These are phyloP conservation scores for Psilanteris sp. DNA, from an alignment of 1,140 invertebrate genomes.

Conservation along the genomic window DNA sequence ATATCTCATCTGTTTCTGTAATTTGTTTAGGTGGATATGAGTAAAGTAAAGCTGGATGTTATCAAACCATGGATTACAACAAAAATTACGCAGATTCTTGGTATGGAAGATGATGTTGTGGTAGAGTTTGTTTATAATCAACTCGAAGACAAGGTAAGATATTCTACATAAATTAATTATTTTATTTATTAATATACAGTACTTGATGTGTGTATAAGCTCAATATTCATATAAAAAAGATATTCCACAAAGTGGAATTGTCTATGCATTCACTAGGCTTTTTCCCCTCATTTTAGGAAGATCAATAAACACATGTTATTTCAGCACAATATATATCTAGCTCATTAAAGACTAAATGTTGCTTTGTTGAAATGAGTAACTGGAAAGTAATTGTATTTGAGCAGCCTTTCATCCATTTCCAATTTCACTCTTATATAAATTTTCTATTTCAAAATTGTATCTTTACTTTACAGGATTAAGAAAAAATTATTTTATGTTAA, in stretches of 20 bases:
- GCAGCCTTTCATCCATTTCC: conserved; percentile 2
- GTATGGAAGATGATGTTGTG: conserved; percentile 98
- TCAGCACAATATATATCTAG: conserved; percentile 74
- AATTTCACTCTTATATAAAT: conserved; percentile 19
- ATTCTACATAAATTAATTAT: too few relatives aligned
- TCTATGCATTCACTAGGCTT: conserved; percentile 77
- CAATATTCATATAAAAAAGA: conserved; percentile 29
- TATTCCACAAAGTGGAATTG: conserved; percentile 52
- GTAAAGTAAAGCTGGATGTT: conserved; percentile 97
- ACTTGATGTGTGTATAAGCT: conserved; percentile 40
- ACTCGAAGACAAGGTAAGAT: conserved; percentile 93
- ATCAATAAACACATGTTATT: conserved; percentile 77
- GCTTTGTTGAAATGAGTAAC: conserved; percentile 21
- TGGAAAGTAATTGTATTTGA: too few relatives aligned
- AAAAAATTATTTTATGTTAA: too few relatives aligned
- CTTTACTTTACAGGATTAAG: conserved; percentile 49
- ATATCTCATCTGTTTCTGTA: too few relatives aligned
- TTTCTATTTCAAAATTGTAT: conserved; percentile 19
- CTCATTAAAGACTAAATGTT: conserved; percentile 49
- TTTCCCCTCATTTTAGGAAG: conserved; percentile 80
- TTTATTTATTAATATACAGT: too few relatives aligned
- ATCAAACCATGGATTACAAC: conserved; percentile 99
- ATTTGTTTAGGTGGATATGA: conserved; percentile 93
- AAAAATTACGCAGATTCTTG: conserved; percentile 96
- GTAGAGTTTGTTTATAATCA: conserved; percentile 99